These are phyloP conservation scores for Pyrgus malvae DNA, from an alignment of 2,888 invertebrate genomes.

Conservation along the genomic window DNA sequence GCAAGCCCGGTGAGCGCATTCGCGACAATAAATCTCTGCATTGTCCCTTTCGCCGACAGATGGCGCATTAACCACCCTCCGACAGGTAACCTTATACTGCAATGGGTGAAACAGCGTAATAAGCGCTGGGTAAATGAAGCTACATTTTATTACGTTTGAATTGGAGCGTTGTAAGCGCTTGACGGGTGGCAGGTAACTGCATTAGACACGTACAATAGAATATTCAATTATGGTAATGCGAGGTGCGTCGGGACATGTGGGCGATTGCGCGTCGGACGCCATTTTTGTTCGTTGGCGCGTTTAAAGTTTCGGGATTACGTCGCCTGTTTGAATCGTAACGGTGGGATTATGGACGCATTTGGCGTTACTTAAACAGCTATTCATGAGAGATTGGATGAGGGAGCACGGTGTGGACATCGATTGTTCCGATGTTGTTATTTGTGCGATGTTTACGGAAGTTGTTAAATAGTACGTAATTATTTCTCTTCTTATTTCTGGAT, in stretches of 20 bases:
- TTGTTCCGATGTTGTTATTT: background rate
- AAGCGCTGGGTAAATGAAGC: conserved; percentile 42
- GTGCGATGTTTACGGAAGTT: background rate
- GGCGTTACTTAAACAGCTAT: conserved; percentile 1
- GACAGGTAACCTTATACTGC: conserved; percentile 70
- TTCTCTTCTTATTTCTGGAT: too few relatives aligned
- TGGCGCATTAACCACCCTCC: conserved; percentile 57
- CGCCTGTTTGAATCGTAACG: conserved; percentile 52
- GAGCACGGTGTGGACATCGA: background rate
- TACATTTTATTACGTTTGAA: conserved; percentile 24
- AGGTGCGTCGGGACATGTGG: conserved; percentile 53
- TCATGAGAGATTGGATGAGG: background rate
- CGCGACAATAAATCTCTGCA: conserved; percentile 73
- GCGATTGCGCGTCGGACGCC: conserved; percentile 56
- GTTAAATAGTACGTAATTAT: background rate
- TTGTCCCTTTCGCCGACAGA: conserved; percentile 69
- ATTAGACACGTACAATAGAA: conserved; percentile 72
- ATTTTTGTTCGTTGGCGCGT: conserved; percentile 46
- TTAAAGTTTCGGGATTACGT: conserved; percentile 49
- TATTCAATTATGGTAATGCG: conserved; percentile 70
- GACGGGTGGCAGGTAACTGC: conserved; percentile 55
- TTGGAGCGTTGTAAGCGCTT: conserved; percentile 43
- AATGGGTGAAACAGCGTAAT: conserved; percentile 28
- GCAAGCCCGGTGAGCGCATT: conserved; percentile 67
- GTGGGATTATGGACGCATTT: conserved; percentile 47